Percentiles rank a stretch among this genome's conserved stretches.
phyloP scores from a whole-genome alignment of 2,797 vertebrate species.

The Acanthopagrus latus region DNA sequence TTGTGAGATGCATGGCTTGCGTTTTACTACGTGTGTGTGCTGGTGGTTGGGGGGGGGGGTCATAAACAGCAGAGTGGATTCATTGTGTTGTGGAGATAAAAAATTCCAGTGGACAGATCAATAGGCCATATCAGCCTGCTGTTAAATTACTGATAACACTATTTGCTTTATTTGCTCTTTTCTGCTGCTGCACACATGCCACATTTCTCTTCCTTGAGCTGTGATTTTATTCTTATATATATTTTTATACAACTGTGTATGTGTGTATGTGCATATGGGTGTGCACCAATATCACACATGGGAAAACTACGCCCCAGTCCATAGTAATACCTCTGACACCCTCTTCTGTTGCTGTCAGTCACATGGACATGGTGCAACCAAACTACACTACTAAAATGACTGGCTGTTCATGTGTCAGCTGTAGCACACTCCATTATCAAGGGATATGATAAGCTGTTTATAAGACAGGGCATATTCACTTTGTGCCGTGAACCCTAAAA shows the following conservation, averaged over 20 bases:
- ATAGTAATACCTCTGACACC: no score
- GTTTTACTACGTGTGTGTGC: constrained; percentile 56
- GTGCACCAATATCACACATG: no score
- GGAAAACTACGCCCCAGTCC: no score
- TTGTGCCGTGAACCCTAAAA: no score
- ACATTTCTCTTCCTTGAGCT: constrained; percentile 73
- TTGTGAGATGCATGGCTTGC: constrained; percentile 36
- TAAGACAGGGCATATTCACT: no score
- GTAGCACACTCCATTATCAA: no score
- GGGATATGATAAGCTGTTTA: no score
- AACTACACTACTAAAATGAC: no score
- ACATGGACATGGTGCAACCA: no score
- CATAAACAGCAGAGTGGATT: constrained; percentile 81
- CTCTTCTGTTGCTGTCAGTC: no score
- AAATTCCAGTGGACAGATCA: constrained; percentile 82
- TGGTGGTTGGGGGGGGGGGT: constrained; percentile 35
- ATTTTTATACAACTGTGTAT: constrained; percentile 33
- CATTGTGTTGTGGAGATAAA: constrained; percentile 83
- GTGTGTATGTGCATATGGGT: constrained; percentile 11
- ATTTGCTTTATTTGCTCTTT: constrained; percentile 84
- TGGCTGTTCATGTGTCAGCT: no score
- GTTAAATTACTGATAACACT: constrained; percentile 85
- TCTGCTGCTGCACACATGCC: constrained; percentile 60
- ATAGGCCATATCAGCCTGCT: constrained; percentile 82
- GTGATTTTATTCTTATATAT: constrained; percentile 43